Percentiles rank a stretch among this genome's conserved stretches.
phyloP scores from a whole-genome alignment of 2,113 vertebrate species.

The Coreoperca whiteheadi region DNA sequence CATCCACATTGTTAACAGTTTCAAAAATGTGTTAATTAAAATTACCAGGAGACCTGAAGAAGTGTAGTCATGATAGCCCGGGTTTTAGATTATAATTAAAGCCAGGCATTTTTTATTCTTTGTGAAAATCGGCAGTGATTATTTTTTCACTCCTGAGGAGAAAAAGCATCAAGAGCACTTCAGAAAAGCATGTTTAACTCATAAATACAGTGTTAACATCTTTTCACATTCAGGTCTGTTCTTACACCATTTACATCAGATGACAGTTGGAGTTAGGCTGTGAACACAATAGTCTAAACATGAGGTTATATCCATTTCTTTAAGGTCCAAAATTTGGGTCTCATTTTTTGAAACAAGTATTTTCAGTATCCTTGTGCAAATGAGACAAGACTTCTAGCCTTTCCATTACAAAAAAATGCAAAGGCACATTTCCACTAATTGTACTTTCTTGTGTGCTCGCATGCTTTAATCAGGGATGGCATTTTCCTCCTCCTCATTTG shows the following conservation, averaged over 20 bases:
- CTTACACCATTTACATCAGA: not conserved
- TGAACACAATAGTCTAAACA: not conserved
- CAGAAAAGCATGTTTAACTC: not conserved
- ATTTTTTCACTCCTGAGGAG: not conserved
- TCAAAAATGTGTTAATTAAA: conserved; percentile 44
- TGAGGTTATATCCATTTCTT: not conserved
- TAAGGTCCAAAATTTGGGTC: not conserved
- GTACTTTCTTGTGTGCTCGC: not conserved
- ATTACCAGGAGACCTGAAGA: conserved; percentile 13
- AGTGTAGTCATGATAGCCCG: not conserved
- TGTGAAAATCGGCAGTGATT: not conserved
- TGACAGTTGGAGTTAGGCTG: not conserved
- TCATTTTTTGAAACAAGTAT: not conserved
- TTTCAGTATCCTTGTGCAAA: not conserved
- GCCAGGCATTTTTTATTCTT: not conserved
- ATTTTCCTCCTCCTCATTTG: conserved; percentile 33
- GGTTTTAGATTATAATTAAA: not conserved
- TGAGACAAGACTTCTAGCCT: not conserved
- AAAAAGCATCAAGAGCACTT: not conserved
- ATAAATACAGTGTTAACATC: not conserved
- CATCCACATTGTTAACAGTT: conserved; percentile 36
- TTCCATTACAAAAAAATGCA: not conserved
- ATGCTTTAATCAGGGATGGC: conserved; percentile 2
- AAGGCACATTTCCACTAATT: conserved; percentile 9
- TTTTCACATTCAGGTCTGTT: not conserved